Percentiles rank a stretch among this genome's conserved stretches.
phyloP scores from a whole-genome alignment of 2,888 invertebrate species.

The Muschampia plurimacula region DNA sequence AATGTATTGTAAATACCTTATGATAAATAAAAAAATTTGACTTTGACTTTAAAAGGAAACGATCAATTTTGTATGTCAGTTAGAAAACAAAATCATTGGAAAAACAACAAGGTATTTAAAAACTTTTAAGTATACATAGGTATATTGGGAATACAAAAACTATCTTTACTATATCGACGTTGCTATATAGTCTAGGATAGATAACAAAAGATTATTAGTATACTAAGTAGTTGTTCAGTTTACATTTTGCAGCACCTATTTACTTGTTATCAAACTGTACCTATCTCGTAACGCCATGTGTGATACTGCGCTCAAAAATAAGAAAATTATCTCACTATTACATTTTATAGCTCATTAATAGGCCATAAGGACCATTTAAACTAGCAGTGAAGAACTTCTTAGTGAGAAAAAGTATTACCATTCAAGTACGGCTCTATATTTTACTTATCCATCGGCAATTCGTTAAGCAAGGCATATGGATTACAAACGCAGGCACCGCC shows the following conservation, averaged over 20 bases:
- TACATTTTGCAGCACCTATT: too few species aligned
- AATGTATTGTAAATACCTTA: too few species aligned
- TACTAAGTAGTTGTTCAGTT: too few species aligned
- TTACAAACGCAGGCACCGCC: conserved; percentile 25
- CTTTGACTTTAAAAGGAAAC: too few species aligned
- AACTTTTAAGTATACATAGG: neutral
- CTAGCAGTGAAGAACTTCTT: neutral
- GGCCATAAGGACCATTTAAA: conserved; percentile 1
- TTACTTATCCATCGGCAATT: neutral
- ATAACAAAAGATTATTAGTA: too few species aligned
- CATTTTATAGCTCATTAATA: conserved; percentile 6
- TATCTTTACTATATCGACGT: too few species aligned
- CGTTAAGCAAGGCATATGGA: conserved; percentile 8
- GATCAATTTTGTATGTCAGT: neutral
- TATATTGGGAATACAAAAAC: too few species aligned
- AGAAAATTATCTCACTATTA: neutral
- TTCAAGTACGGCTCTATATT: conserved; percentile 21
- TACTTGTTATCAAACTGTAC: neutral
- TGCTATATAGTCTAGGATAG: too few species aligned
- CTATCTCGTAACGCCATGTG: neutral
- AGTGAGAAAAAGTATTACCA: neutral
- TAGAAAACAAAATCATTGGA: too few species aligned
- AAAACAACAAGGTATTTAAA: neutral
- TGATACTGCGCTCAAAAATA: neutral
- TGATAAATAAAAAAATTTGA: too few species aligned